These are phyloP conservation scores for Heteractis magnifica DNA, from an alignment of 92 coral and sea anemone genomes.

Conservation along the genomic window DNA sequence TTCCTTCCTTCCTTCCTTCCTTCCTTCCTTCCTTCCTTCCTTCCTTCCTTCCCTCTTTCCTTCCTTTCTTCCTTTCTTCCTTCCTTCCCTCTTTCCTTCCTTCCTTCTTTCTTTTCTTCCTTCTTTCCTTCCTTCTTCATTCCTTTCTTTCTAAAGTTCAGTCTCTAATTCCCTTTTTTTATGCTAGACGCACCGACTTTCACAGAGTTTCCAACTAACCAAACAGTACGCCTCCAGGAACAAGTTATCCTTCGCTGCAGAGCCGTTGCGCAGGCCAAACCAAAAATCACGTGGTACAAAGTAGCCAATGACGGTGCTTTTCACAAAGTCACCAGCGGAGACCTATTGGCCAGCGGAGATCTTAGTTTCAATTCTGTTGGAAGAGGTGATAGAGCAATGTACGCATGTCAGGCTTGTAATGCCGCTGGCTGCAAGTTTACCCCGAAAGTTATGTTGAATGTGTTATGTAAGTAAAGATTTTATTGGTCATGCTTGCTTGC, in stretches of 20 bases:
- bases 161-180: neutral
- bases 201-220: conserved; percentile 47
- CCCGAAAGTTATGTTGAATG: conserved; percentile 47
- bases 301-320: conserved; percentile 24
- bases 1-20: neutral
- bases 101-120: neutral
- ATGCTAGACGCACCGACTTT: conserved; percentile 60
- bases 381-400: conserved; percentile 52
- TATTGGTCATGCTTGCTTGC: too few relatives aligned
- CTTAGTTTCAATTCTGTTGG: conserved; percentile 40
- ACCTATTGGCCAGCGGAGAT: conserved; percentile 51
- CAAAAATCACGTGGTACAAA: conserved; percentile 61
- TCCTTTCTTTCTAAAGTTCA: neutral
- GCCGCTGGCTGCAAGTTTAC: conserved; percentile 73
- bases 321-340: conserved; percentile 33
- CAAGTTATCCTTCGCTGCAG: conserved; percentile 49
- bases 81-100: neutral
- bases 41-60: neutral
- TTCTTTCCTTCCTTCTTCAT: too few relatives aligned
- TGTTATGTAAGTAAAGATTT: conserved; percentile 13
- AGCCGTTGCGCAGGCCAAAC: conserved; percentile 59
- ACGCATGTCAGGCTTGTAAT: conserved; percentile 75
- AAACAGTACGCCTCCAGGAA: conserved; percentile 25
- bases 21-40: neutral
- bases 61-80: neutral